phyloP scores from a whole-genome alignment of 1,140 invertebrate genomes.

The fruit fly (Drosophila melanogaster) region DNA sequence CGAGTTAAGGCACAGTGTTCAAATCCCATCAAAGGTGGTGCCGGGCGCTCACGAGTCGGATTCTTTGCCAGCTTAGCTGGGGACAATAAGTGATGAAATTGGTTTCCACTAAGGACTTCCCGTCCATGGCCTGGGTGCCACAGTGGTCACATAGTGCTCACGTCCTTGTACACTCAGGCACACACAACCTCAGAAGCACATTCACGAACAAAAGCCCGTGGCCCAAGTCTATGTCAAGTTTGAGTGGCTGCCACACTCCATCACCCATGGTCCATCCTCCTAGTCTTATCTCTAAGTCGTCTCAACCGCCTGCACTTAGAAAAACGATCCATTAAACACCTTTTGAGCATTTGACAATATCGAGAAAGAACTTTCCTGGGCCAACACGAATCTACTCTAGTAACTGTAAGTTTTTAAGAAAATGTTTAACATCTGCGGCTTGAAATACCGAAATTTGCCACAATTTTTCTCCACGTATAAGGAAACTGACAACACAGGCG shows the following conservation, averaged over 20 bases:
- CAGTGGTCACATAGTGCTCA: conserved; percentile 34
- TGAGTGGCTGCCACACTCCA: conserved; percentile 43
- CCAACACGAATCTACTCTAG: no score
- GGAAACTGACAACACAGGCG: conserved; percentile 50
- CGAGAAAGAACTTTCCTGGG: not conserved
- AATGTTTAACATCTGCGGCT: no score
- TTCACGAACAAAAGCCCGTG: conserved; percentile 10
- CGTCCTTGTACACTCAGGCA: conserved; percentile 55
- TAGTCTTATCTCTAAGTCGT: conserved; percentile 23
- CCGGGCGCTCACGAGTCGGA: conserved; percentile 1
- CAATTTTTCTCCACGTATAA: not conserved
- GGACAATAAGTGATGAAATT: conserved; percentile 32
- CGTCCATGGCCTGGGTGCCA: conserved; percentile 6
- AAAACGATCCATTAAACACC: not conserved
- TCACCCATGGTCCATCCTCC: conserved; percentile 7
- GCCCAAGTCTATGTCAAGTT: conserved; percentile 54
- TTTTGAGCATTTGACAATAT: not conserved
- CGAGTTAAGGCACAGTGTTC: not conserved
- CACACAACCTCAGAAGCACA: conserved; percentile 3
- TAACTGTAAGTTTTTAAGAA: no score
- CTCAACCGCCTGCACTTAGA: not conserved
- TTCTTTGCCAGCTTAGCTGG: conserved; percentile 17
- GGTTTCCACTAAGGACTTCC: conserved; percentile 16
- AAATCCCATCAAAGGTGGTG: not conserved
- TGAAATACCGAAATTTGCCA: not conserved